These are phyloP conservation scores for Apodemia duryi DNA, from an alignment of 2,888 invertebrate genomes.

Conservation along the genomic window DNA sequence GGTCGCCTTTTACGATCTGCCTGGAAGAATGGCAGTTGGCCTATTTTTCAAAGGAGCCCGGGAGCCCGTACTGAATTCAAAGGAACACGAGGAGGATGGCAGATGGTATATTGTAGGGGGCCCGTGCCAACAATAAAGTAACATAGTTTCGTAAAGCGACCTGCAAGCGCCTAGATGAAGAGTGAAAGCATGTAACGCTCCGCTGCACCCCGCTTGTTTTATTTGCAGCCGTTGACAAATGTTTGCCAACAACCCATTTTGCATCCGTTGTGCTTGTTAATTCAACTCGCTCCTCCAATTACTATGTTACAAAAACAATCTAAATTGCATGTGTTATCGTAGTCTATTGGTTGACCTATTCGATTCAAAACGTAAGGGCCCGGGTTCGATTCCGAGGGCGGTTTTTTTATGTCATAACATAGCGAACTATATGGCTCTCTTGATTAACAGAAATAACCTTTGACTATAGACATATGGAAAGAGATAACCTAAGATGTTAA, in stretches of 20 bases:
- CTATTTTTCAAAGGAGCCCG: no score
- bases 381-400: no score
- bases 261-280: constrained; percentile 41
- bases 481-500: no score
- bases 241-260: constrained; percentile 50
- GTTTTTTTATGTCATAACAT: no score
- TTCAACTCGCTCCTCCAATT: constrained; percentile 27
- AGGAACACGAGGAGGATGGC: no score
- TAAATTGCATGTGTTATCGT: neutral
- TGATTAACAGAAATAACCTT: no score
- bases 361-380: neutral
- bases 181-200: constrained; percentile 68
- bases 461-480: no score
- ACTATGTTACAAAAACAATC: constrained; percentile 32
- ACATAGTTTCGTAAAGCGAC: constrained; percentile 29
- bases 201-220: constrained; percentile 48
- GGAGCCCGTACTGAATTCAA: no score
- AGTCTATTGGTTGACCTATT: neutral
- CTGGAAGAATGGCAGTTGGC: no score
- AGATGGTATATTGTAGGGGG: no score
- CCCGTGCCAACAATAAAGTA: constrained; percentile 16
- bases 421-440: no score
- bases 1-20: no score
- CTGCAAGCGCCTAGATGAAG: constrained; percentile 39
- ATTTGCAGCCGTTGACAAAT: constrained; percentile 38